Percentiles rank a stretch among this genome's conserved stretches.
phyloP scores from a whole-genome alignment of 2,113 vertebrate genomes.

The Micronycteris hirsuta region DNA sequence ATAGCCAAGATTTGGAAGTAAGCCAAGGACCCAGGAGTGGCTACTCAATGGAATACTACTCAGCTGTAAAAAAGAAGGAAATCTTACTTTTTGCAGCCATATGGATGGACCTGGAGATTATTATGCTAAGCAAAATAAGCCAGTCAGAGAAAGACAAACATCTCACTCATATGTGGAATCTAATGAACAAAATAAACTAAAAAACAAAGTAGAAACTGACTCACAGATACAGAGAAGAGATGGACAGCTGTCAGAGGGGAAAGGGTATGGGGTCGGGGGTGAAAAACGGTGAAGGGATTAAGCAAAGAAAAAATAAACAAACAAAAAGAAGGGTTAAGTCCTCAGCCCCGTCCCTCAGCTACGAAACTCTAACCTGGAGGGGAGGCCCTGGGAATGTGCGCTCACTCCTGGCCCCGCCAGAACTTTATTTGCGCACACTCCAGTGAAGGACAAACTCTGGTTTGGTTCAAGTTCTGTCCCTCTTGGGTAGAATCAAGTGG shows the following conservation, averaged over 20 bases:
- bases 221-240: background rate
- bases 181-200: background rate
- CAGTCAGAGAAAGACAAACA: background rate
- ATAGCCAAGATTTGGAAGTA: no score
- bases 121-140: background rate
- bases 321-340: background rate
- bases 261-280: accelerated
- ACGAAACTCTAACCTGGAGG: background rate
- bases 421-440: background rate
- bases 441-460: background rate
- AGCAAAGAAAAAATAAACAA: background rate
- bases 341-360: background rate
- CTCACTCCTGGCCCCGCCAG: background rate
- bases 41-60: background rate
- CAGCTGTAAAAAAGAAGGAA: background rate
- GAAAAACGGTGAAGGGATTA: background rate
- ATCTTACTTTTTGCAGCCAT: no score
- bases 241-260: background rate
- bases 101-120: no score
- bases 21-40: no score
- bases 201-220: background rate
- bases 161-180: background rate
- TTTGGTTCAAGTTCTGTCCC: background rate
- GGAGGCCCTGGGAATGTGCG: background rate
- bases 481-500: background rate